Base-by-base conservation (phyloP, 2,888 invertebrate genomes). In the Xestoiulus laeticollis region DNA sequence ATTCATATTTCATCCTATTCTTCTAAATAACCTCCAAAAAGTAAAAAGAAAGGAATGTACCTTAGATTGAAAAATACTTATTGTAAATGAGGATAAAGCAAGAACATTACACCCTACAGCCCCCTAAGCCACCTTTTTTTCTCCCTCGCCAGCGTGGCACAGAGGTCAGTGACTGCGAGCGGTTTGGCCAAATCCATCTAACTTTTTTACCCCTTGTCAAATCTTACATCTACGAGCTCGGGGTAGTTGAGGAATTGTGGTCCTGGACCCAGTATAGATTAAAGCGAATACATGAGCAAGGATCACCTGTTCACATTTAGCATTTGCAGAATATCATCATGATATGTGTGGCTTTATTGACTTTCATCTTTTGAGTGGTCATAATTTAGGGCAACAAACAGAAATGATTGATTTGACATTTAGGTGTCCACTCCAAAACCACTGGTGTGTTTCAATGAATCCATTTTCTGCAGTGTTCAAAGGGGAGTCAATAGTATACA, bases 21-120 rank as follows among this genome's bases (percentile, higher is more conserved):
- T 68, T 68, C 26, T 68, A 26, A 68, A 68, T 68, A 68, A 68
- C 68, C 68, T 68, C 68, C 68, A 68, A 68, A 68, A 68, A 68
- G 12, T 22, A 3, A 68, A 68, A 22, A 68, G 68, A 68, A 68
- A 68, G 68, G 68, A 68, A 68, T 68, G n/a, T 22, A 68, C 68
- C 68, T 68, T 22, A 68, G 68, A 68, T 68, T 68, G 68, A 68
- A 68, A 68, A 68, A 68, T 68, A 68, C 68, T 68, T 68, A 68
- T 68, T 68, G 68, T 68, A 68, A 68, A 68, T 68, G 68, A 68
- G 68, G 68, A 68, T 68, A 68, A 68, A 68, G 68, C 68, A 68
- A 68, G 68, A 68, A 68, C 68, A 68, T 68, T 68, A 68, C 68
- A 68, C 68, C 68, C 68, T 22, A 26, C 68, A 68, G n/a, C 68